Percentiles rank a stretch among this genome's conserved stretches.
Evolutionary conservation across 2,888 invertebrate species (phyloP).

Genomic region (Sturmia bella): DNA sequence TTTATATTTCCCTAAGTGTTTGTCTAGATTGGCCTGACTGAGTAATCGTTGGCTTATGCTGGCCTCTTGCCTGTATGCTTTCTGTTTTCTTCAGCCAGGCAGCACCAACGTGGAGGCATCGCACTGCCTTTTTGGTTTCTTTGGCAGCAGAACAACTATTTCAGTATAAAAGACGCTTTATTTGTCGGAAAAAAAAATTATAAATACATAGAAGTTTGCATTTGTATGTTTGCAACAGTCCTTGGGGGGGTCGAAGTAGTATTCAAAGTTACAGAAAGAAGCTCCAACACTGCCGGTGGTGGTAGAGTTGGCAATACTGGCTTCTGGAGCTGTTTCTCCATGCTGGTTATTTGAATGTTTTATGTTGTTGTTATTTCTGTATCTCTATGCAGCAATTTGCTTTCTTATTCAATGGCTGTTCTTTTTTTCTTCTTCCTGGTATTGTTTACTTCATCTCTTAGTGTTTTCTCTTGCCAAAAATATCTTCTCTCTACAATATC

Average conservation of each 20-base stretch:
- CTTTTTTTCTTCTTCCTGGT: background rate
- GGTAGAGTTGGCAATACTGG: constrained; percentile 24
- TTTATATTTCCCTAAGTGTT: constrained; percentile 68
- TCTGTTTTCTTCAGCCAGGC: constrained; percentile 16
- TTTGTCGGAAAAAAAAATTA: background rate
- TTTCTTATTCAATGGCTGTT: constrained; percentile 16
- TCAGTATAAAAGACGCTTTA: constrained; percentile 49
- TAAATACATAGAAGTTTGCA: background rate
- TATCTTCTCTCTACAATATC: background rate
- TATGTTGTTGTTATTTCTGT: constrained; percentile 9
- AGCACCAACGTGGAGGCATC: constrained; percentile 31
- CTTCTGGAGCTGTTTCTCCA: constrained; percentile 39
- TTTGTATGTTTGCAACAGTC: constrained; percentile 24
- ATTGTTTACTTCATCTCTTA: constrained; percentile 8
- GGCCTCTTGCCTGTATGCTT: constrained; percentile 39
- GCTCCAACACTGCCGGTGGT: constrained; percentile 18
- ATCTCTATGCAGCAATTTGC: constrained; percentile 35
- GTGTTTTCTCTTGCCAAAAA: constrained; percentile 37
- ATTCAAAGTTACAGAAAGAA: constrained; percentile 15
- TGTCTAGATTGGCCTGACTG: constrained; percentile 52
- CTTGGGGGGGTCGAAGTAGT: constrained; percentile 30
- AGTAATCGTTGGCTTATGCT: constrained; percentile 33
- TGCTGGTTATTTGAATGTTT: background rate
- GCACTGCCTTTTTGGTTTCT: constrained; percentile 12
- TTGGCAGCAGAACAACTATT: constrained; percentile 44